Conservation (phyloP, 2,113 vertebrate genomes). For the Bettongia penicillata region DNA sequence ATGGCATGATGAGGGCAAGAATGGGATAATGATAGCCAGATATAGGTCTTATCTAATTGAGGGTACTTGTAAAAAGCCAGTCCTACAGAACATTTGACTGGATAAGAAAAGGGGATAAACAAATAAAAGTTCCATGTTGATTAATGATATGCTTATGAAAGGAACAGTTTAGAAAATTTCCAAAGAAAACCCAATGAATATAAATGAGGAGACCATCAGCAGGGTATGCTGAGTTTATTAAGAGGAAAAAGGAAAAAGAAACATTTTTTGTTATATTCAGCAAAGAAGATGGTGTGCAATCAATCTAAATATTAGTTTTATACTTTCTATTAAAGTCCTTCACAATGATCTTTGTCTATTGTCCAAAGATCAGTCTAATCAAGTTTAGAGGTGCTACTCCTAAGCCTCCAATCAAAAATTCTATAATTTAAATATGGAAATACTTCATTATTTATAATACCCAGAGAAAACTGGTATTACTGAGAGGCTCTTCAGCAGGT, state of each 20-base stretch:
- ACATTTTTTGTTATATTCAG: slow-evolving; percentile 27
- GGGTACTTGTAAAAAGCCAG: neutral
- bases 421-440: too few relatives aligned
- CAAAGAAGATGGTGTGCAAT: neutral
- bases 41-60: neutral
- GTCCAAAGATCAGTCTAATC: neutral
- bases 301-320: neutral
- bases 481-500: too few relatives aligned
- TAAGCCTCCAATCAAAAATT: neutral
- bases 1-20: neutral
- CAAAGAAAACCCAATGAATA: neutral
- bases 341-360: neutral
- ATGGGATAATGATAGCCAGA: neutral
- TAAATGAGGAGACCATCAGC: neutral
- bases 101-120: neutral
- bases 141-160: neutral
- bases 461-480: too few relatives aligned
- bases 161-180: neutral
- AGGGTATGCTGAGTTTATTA: neutral
- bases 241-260: neutral
- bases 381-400: neutral
- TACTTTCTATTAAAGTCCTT: neutral
- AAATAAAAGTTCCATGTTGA: neutral
- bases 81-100: neutral
- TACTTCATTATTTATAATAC: too few relatives aligned